A percentile compares a stretch with the other conserved stretches of the same genome.
phyloP scores from a whole-genome alignment of 2,888 invertebrate genomes.

The Andrena camellia region DNA sequence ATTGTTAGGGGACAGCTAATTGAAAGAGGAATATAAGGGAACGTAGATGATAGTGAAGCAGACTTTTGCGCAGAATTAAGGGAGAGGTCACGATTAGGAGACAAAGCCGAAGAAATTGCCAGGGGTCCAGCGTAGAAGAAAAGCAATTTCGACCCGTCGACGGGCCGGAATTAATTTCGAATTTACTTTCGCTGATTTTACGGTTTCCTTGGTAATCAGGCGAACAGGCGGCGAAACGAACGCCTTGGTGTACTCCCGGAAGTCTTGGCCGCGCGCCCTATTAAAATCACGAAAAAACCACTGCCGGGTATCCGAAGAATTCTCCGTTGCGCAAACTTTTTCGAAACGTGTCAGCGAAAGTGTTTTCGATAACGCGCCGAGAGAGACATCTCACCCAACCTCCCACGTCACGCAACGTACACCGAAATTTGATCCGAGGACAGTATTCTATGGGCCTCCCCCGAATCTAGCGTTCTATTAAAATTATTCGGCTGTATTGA shows the following conservation, averaged over 20 bases:
- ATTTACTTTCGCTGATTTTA: conserved; percentile 37
- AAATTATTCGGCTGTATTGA: neutral
- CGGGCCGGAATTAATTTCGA: conserved; percentile 35
- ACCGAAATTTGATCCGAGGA: too few species aligned
- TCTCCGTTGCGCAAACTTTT: conserved; percentile 23
- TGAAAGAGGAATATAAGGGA: conserved; percentile 46
- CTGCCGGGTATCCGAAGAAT: neutral
- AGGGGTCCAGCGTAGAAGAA: conserved; percentile 19
- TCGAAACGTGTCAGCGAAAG: conserved; percentile 1
- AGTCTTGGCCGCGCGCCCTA: neutral
- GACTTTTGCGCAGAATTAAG: conserved; percentile 53
- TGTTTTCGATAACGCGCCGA: neutral
- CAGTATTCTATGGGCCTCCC: too few species aligned
- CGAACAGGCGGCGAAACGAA: conserved; percentile 23
- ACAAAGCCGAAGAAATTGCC: conserved; percentile 47
- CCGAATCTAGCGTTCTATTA: neutral
- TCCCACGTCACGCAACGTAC: too few species aligned
- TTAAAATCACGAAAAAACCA: conserved; percentile 20
- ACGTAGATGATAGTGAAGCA: conserved; percentile 17
- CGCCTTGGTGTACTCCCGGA: conserved; percentile 11
- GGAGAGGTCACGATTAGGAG: conserved; percentile 40
- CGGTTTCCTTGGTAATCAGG: conserved; percentile 10
- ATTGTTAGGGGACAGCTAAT: neutral
- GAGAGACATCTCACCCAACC: too few species aligned
- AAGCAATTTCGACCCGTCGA: conserved; percentile 32